A percentile compares a stretch with the other conserved stretches of the same genome.
These are phyloP conservation scores for Enteromius fasciolatus DNA, from an alignment of 2,797 vertebrate genomes.

Conservation along the genomic window DNA sequence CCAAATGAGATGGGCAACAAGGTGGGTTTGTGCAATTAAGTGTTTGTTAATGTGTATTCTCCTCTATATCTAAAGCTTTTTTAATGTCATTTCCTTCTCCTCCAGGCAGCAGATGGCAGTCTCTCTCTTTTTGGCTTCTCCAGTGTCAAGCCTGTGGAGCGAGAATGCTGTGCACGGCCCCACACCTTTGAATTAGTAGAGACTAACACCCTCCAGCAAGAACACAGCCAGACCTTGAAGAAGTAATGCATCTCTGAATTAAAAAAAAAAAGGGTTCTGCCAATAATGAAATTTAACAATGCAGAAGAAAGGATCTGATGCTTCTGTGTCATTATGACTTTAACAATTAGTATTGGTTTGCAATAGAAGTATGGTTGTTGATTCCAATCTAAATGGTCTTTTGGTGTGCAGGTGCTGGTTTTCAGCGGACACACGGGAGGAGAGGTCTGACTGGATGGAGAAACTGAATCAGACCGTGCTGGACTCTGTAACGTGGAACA, in stretches of 20 bases:
- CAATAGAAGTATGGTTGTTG: background rate
- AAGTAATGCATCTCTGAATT: conserved; percentile 67
- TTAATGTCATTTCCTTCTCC: background rate
- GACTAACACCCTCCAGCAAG: conserved; percentile 58
- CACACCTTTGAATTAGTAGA: conserved; percentile 82
- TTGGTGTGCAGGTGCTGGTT: conserved; percentile 78
- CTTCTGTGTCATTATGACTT: background rate
- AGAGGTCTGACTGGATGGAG: conserved; percentile 78
- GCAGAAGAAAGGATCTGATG: background rate
- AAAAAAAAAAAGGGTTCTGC: background rate
- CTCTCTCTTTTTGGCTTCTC: conserved; percentile 71
- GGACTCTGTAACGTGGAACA: conserved; percentile 79
- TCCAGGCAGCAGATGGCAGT: conserved; percentile 76
- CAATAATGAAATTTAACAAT: background rate
- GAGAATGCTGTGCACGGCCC: conserved; percentile 80
- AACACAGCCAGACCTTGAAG: conserved; percentile 60
- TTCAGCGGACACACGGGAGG: conserved; percentile 80
- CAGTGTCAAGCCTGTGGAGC: conserved; percentile 73
- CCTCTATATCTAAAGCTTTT: background rate
- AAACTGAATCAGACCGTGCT: conserved; percentile 78
- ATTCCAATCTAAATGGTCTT: background rate
- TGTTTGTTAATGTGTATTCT: background rate
- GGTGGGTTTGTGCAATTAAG: conserved; percentile 61
- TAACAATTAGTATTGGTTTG: background rate
- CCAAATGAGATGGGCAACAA: conserved; percentile 78